Evolutionary conservation across 2,888 invertebrate species (phyloP).

Genomic region (Leptinotarsa rubiginosa): DNA sequence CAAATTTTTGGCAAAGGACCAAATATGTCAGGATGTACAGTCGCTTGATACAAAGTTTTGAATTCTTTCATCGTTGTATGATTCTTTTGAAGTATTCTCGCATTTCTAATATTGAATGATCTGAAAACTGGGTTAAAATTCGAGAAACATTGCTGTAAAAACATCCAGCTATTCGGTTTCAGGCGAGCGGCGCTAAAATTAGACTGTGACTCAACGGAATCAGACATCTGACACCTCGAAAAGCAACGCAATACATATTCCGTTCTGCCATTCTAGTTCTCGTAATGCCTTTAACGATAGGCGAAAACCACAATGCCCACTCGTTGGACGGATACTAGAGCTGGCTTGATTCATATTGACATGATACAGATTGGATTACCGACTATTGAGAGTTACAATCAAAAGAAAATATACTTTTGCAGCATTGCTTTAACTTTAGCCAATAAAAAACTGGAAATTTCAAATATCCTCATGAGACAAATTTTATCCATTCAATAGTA

Average conservation of each 20-base stretch:
- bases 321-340: background rate
- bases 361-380: constrained; percentile 3
- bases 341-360: constrained; percentile 19
- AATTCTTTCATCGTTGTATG: background rate
- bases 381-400: constrained; percentile 3
- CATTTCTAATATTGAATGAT: constrained; percentile 25
- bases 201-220: constrained; percentile 58
- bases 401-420: background rate
- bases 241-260: constrained; percentile 50
- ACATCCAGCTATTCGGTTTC: constrained; percentile 49
- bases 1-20: background rate
- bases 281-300: constrained; percentile 14
- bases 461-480: too few species aligned
- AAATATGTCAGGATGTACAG: background rate
- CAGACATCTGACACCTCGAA: constrained; percentile 57
- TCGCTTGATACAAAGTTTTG: too few species aligned
- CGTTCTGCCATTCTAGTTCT: constrained; percentile 33
- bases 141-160: constrained; percentile 29
- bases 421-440: background rate
- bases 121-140: constrained; percentile 38
- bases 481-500: too few species aligned
- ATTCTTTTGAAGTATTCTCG: background rate
- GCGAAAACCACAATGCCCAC: constrained; percentile 20
- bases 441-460: too few species aligned
- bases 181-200: constrained; percentile 58